Evolutionary conservation across 2,888 invertebrate species (phyloP).

Genomic region (Drosophila neonasuta): DNA sequence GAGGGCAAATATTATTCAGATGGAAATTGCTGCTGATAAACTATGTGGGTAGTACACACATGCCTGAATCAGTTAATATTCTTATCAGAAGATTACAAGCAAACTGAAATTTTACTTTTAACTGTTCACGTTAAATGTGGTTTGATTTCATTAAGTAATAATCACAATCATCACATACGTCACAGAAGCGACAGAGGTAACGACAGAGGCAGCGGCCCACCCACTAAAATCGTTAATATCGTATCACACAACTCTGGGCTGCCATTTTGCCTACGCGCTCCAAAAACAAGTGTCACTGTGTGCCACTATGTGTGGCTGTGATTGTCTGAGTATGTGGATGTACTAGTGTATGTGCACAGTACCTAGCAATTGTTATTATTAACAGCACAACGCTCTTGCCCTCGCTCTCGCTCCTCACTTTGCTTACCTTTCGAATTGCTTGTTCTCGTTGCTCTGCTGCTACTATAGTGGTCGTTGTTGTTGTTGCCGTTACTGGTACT

Average conservation of each 20-base stretch:
- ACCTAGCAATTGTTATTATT: slow-evolving; percentile 70
- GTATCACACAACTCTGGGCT: slow-evolving; percentile 45
- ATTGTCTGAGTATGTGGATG: slow-evolving; percentile 5
- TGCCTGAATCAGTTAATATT: slow-evolving; percentile 8
- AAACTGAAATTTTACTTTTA: neutral
- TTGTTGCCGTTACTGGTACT: slow-evolving; percentile 41
- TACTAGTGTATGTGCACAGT: slow-evolving; percentile 44
- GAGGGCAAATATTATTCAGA: slow-evolving; percentile 38
- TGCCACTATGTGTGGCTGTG: slow-evolving; percentile 36
- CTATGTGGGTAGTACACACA: slow-evolving; percentile 4
- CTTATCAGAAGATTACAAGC: slow-evolving; percentile 31
- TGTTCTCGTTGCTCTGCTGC: slow-evolving; percentile 38
- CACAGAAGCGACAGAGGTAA: neutral
- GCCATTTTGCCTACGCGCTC: slow-evolving; percentile 71
- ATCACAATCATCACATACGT: slow-evolving; percentile 9
- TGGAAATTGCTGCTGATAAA: slow-evolving; percentile 40
- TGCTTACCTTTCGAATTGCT: slow-evolving; percentile 62
- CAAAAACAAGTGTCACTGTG: slow-evolving; percentile 64
- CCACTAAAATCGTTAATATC: slow-evolving; percentile 39
- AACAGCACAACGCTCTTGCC: slow-evolving; percentile 40
- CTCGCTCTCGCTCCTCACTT: slow-evolving; percentile 36
- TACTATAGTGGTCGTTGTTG: slow-evolving; percentile 25
- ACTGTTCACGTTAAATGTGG: slow-evolving; percentile 9
- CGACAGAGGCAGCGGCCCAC: slow-evolving; percentile 35
- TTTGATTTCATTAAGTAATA: slow-evolving; percentile 53